These are phyloP conservation scores for Eidolon helvum DNA, from an alignment of 2,113 vertebrate species.

Conservation along the genomic window DNA sequence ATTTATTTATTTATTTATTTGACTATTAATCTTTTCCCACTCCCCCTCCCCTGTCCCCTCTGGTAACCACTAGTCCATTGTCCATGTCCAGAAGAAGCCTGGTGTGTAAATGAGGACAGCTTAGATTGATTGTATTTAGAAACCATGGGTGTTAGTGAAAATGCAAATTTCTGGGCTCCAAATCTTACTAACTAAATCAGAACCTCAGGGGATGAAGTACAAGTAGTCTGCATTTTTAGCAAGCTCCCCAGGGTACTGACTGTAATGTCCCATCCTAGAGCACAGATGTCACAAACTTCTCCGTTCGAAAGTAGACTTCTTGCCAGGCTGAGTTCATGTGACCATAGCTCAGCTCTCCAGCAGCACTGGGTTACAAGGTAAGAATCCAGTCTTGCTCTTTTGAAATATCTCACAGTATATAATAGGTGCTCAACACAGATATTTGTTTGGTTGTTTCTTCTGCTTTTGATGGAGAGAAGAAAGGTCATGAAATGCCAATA, in stretches of 20 bases:
- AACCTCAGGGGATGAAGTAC: background rate
- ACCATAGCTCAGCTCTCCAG: background rate
- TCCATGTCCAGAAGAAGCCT: background rate
- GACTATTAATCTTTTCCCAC: too few species aligned
- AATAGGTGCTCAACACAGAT: background rate
- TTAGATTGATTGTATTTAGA: background rate
- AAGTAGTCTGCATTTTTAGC: background rate
- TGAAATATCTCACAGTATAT: background rate
- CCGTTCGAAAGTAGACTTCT: background rate
- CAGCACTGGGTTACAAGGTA: background rate
- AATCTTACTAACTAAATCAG: background rate
- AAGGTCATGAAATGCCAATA: background rate
- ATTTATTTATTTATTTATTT: too few species aligned
- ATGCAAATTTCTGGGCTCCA: background rate
- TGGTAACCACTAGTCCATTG: too few species aligned
- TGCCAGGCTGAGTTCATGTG: background rate
- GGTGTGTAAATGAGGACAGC: background rate
- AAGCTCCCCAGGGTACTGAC: background rate
- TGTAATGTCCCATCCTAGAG: background rate
- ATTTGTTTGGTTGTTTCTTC: background rate
- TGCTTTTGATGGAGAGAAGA: background rate
- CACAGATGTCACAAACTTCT: background rate
- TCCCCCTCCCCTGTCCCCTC: too few species aligned
- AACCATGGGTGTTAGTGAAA: background rate
- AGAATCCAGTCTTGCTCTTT: background rate